Evolutionary conservation across 2,797 vertebrate species (phyloP).

Genomic region (Danio albolineatus): DNA sequence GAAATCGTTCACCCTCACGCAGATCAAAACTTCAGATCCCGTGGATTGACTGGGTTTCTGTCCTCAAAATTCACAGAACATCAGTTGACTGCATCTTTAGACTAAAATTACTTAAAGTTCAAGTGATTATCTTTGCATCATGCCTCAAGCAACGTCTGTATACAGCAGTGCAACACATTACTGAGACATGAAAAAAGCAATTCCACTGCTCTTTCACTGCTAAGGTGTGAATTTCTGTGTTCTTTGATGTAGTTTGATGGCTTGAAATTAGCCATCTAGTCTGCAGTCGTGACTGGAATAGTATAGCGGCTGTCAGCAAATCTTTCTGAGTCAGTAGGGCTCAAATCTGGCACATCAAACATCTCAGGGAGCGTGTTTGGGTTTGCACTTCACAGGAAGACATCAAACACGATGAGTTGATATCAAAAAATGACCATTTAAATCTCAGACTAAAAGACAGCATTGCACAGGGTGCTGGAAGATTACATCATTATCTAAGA

Average conservation of each 20-base stretch:
- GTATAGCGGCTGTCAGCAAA: slow-evolving; percentile 62
- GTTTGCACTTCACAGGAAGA: slow-evolving; percentile 60
- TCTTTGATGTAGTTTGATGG: slow-evolving; percentile 74
- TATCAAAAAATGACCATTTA: slow-evolving; percentile 67
- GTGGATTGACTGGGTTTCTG: background rate
- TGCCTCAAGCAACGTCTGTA: background rate
- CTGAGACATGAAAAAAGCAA: background rate
- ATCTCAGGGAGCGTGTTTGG: slow-evolving; percentile 58
- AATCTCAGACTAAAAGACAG: slow-evolving; percentile 57
- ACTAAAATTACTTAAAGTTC: background rate
- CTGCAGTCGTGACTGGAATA: slow-evolving; percentile 58
- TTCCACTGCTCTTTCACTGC: background rate
- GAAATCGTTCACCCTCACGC: background rate
- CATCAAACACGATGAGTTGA: slow-evolving; percentile 69
- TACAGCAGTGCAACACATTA: background rate
- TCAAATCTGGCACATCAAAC: slow-evolving; percentile 79
- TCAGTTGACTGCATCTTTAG: background rate
- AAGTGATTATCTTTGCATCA: slow-evolving; percentile 13
- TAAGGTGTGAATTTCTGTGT: slow-evolving; percentile 22
- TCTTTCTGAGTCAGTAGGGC: slow-evolving; percentile 56
- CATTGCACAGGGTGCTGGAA: slow-evolving; percentile 63
- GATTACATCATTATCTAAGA: slow-evolving; percentile 72
- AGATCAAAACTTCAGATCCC: background rate
- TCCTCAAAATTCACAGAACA: background rate
- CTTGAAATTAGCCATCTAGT: slow-evolving; percentile 62